phyloP scores from a whole-genome alignment of 1,140 invertebrate genomes.

The Sycophaga agraensis region DNA sequence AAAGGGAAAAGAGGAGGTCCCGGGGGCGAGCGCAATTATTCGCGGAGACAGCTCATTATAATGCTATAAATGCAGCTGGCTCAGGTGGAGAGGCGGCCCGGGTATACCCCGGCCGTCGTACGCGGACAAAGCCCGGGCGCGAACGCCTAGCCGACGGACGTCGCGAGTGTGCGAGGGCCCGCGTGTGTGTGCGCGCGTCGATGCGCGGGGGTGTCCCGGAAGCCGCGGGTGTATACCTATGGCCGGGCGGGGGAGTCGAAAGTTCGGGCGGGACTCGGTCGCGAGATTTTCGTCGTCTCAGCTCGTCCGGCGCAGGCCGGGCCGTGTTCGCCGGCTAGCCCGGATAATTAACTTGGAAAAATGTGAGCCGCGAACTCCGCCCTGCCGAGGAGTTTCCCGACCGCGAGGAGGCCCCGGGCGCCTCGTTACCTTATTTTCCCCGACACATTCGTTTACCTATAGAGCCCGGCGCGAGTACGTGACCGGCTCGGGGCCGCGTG shows the following conservation, averaged over 20 bases:
- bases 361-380: conserved; percentile 37
- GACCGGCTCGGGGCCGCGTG: no score
- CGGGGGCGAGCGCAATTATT: conserved; percentile 2
- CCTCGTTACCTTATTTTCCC: conserved; percentile 13
- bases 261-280: conserved; percentile 29
- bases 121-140: neutral
- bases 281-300: conserved; percentile 23
- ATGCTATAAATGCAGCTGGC: conserved; percentile 36
- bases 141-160: neutral
- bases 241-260: no score
- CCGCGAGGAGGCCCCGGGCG: neutral
- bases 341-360: conserved; percentile 53
- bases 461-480: no score
- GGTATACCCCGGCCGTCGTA: no score
- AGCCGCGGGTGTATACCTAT: no score
- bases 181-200: no score
- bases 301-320: no score
- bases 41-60: conserved; percentile 31
- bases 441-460: neutral
- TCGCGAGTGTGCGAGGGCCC: conserved; percentile 17
- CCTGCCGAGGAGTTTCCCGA: neutral
- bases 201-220: no score
- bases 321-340: no score
- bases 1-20: no score
- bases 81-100: no score